Percentiles rank a stretch among this genome's conserved stretches.
Evolutionary conservation across 2,113 vertebrate genomes (phyloP).

Genomic region (Gambusia affinis): DNA sequence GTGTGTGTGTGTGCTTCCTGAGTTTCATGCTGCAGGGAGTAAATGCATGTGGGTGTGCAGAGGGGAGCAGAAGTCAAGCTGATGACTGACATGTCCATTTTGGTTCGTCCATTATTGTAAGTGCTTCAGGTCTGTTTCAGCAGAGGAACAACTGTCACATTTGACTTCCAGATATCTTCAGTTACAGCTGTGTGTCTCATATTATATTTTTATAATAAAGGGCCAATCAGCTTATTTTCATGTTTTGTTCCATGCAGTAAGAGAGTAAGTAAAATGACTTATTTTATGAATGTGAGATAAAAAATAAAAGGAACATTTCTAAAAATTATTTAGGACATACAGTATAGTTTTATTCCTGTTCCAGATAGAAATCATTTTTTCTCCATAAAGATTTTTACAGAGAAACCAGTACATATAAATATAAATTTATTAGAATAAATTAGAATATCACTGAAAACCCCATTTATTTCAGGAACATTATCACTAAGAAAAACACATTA

Average conservation of each 20-base stretch:
- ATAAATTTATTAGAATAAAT: too few species aligned
- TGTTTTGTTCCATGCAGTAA: background rate
- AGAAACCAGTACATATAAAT: too few species aligned
- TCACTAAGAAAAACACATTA: too few species aligned
- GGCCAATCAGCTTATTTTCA: background rate
- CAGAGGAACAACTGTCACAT: conserved; percentile 40
- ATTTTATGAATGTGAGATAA: too few species aligned
- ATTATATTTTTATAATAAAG: background rate
- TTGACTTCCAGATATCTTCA: conserved; percentile 24
- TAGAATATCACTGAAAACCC: too few species aligned
- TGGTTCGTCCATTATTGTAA: conserved; percentile 36
- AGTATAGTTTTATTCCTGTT: too few species aligned
- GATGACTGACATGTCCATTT: conserved; percentile 30
- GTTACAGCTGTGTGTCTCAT: background rate
- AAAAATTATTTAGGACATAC: too few species aligned
- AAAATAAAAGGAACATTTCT: too few species aligned
- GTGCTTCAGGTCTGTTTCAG: conserved; percentile 29
- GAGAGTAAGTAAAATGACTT: too few species aligned
- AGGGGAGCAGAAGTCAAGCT: conserved; percentile 16
- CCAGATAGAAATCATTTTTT: too few species aligned
- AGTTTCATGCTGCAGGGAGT: conserved; percentile 25
- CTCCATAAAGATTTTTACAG: too few species aligned
- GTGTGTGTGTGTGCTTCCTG: background rate
- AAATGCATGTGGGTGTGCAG: conserved; percentile 24
- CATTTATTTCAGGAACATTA: too few species aligned